Evolutionary conservation across 2,888 invertebrate genomes (phyloP).

Genomic region (Pristionchus mayeri): DNA sequence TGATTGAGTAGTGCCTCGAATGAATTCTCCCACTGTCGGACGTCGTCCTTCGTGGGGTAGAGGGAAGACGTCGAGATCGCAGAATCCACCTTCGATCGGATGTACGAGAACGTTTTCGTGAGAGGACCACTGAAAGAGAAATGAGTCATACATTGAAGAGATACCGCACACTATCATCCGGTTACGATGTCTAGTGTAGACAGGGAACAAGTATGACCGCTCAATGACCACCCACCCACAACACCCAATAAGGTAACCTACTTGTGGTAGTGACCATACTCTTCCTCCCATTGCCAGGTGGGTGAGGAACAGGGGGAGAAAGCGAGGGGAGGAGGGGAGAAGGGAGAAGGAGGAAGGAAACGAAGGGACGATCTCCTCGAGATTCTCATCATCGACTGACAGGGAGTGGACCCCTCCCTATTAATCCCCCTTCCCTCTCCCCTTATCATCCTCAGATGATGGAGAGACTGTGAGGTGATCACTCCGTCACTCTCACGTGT

Average conservation of each 20-base stretch:
- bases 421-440: neutral
- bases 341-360: neutral
- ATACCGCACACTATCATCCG: neutral
- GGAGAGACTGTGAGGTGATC: neutral
- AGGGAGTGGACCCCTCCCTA: constrained; percentile 10
- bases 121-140: constrained; percentile 67
- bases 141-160: neutral
- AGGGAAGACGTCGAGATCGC: constrained; percentile 65
- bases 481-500: constrained; percentile 12
- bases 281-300: neutral
- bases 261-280: constrained; percentile 7
- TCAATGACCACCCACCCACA: too few species aligned
- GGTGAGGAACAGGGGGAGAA: constrained; percentile 30
- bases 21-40: constrained; percentile 68
- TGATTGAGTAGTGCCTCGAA: constrained; percentile 69
- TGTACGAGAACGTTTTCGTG: constrained; percentile 67
- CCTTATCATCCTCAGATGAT: neutral
- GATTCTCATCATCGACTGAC: constrained; percentile 42
- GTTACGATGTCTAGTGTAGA: neutral
- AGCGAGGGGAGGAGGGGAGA: constrained; percentile 1
- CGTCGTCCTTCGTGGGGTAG: constrained; percentile 69
- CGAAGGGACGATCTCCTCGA: neutral
- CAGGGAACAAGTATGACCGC: too few species aligned
- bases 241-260: too few species aligned
- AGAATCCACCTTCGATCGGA: constrained; percentile 68